Evolutionary conservation across 2,888 invertebrate species (phyloP), one percentile per base, ranked within the genome.

Genomic region (Nyleta sp.): DNA sequence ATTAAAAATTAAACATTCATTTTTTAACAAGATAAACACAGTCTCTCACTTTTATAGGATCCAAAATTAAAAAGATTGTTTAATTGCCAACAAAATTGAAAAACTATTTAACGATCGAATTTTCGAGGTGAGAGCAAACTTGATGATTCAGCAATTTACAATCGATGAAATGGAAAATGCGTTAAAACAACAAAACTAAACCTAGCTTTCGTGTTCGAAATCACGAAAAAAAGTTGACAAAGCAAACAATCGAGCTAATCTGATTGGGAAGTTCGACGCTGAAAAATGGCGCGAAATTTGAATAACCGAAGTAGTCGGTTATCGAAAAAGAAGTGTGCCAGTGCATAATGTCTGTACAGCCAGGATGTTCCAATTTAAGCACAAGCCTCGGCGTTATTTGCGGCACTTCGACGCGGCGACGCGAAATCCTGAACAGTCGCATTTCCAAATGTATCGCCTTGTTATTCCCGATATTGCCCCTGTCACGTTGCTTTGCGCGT

Each of bases 401-500:
- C 31, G 13, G 6, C 59, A 44, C 38, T 44, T 50, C 15, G 20
- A 42, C 42, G 38, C 28, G 18, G 40, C 42, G 15, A 55, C 33
- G 1, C 24, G 24, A 59, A 57, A 65, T 38, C 38, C 53, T 18
- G 40, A 60, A 42, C 53, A 46, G 28, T 53, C 17, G 52, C 42
- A 31, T 68, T 68, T 68, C 46, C 68, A 60, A 55, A 53, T 46
- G 52, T 59, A 62, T 68, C 55, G 50, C 62, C 75, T 64, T 57
- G 70, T 70, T 70, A 76, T 70, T 76, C 57, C 44, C 48, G 42
- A 68, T 62, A 67, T 75, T 62, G 53, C 35, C 22, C 10, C 38
- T 60, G 46, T 67, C 60, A 48, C 28, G 60, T 60, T 46, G 50
- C 73, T 65, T 55, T 33, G 50, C 64, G 33, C 42, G 64, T 46